Percentiles rank a stretch among this genome's conserved stretches.
Conservation (phyloP, 1,140 invertebrate genomes). For the Acromyrmex heyeri region DNA sequence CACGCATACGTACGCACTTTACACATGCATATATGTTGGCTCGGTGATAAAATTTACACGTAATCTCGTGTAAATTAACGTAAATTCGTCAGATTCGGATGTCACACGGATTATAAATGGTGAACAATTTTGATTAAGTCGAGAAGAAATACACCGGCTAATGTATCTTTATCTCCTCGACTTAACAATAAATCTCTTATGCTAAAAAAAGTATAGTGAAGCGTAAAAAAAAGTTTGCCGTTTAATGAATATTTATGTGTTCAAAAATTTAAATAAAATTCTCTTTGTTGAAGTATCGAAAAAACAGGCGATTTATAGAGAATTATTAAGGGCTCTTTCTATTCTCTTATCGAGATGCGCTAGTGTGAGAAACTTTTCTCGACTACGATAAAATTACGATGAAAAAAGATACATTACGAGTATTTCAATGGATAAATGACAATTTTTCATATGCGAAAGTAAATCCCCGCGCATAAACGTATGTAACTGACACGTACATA, state of each 20-base stretch:
- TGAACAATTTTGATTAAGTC: not conserved
- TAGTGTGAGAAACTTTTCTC: not conserved
- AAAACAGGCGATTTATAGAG: not conserved
- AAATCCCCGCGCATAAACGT: not conserved
- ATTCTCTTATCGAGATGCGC: not conserved
- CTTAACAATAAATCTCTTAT: not conserved
- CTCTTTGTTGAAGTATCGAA: not conserved
- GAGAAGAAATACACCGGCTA: not conserved
- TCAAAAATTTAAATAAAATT: constrained; percentile 5
- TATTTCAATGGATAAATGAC: not conserved
- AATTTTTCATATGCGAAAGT: not conserved
- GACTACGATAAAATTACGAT: not conserved
- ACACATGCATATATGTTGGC: no score
- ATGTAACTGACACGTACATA: not conserved
- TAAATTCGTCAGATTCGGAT: not conserved
- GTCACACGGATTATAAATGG: not conserved
- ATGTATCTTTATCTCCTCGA: not conserved
- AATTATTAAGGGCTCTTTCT: not conserved
- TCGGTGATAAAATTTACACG: not conserved
- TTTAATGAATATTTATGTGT: not conserved
- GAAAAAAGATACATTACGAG: not conserved
- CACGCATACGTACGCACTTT: no score
- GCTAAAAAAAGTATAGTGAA: not conserved
- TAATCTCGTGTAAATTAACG: constrained; percentile 2
- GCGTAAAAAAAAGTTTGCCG: not conserved